Evolutionary conservation across 2,888 invertebrate species (phyloP), one percentile per base, ranked within the genome.

Genomic region (Harmothoe impar): DNA sequence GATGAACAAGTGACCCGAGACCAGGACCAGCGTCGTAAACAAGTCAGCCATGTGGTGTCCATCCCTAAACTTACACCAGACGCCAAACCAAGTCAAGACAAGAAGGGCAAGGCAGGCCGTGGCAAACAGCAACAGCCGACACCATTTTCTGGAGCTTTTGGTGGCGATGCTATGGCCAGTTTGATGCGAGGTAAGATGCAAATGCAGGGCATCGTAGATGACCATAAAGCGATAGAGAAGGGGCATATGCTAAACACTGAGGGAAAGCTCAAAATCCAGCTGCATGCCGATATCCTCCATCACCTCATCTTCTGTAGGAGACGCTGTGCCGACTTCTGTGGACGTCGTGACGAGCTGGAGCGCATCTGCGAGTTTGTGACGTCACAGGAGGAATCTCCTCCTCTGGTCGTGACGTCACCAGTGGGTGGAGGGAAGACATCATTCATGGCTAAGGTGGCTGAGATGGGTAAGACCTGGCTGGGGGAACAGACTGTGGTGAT

Each of bases 361-460:
- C 31, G 31, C 17, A 25, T 90, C 5, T 25, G 12, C 10, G 33
- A 81, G 12, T 90, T 52, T 52, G 29, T 90, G 81, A 90, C 43
- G 52, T 68, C 62, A 68, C 54, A 43, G 0, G 90, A 56, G 5
- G 33, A 54, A 20, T 51, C 54, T 0, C 81, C n/a, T 29, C 90
- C 90, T 3, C 51, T 90, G 5, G 86, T 90, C 10, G 68, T 90
- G 68, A 52, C 81, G 29, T 31, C 85, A n/a, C 43, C 62, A n/a
- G 23, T 68, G 17, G 90, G 90, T 17, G 56, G 31, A 33, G 90
- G 90, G 20, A 90, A 90, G 68, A 90, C 90, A 15, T 85, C 90
- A 1, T 85, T 90, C 29, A 33, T 86, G 35, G 90, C 90, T 35
- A 90, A 54, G 72, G 72, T 90, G 29, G 68, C 56, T n/a, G 33